Conservation (phyloP, 2,797 vertebrate species). For the Sebastolobus alascanus region DNA sequence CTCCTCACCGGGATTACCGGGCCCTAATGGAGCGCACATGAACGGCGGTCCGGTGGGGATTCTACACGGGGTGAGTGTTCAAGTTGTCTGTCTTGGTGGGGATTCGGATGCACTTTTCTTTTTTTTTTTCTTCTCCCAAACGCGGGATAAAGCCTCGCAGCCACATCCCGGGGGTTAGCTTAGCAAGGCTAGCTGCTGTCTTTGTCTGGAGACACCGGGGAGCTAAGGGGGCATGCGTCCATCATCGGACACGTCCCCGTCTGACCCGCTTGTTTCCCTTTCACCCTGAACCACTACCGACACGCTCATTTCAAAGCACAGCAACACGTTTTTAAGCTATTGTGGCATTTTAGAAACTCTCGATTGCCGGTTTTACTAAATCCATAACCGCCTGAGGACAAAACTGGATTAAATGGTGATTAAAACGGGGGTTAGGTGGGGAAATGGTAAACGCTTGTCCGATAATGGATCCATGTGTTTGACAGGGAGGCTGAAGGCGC, state of each 20-base stretch:
- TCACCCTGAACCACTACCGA: background rate
- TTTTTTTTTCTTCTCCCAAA: conserved; percentile 9
- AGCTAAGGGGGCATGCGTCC: conserved; percentile 53
- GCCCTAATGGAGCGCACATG: conserved; percentile 71
- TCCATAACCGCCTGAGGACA: fast-evolving
- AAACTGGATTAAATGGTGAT: background rate
- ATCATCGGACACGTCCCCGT: conserved; percentile 76
- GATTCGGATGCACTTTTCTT: conserved; percentile 16
- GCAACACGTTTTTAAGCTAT: background rate
- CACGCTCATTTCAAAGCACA: fast-evolving
- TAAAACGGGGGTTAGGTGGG: background rate
- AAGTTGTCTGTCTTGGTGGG: background rate
- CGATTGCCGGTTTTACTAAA: fast-evolving
- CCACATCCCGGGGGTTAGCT: conserved; percentile 66
- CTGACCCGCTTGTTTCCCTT: conserved; percentile 39
- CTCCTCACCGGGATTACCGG: conserved; percentile 32
- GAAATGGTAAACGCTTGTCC: conserved; percentile 16
- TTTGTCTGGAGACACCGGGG: conserved; percentile 79
- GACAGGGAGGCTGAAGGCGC: conserved; percentile 49
- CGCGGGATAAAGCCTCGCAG: conserved; percentile 68
- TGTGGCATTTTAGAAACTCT: background rate
- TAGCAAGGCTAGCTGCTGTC: conserved; percentile 71
- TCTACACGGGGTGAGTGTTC: conserved; percentile 65
- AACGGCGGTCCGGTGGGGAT: conserved; percentile 50
- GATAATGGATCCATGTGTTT: conserved; percentile 48